phyloP scores from a whole-genome alignment of 1,140 invertebrate genomes.

The Aphaenogaster rudis region DNA sequence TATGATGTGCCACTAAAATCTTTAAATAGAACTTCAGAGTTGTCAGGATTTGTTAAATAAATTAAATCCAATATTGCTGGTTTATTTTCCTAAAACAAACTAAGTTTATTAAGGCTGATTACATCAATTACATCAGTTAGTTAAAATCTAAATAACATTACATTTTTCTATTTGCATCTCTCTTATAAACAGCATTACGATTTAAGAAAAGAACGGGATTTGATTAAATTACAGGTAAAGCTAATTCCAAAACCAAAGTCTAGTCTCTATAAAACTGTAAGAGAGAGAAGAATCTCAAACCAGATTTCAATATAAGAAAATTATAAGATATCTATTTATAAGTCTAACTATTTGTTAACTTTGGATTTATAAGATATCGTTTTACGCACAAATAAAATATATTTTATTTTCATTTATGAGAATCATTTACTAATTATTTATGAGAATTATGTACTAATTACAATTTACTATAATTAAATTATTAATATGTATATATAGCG shows the following conservation, averaged over 20 bases:
- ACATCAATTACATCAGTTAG: not conserved
- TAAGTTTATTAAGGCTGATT: not conserved
- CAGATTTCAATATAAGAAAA: not conserved
- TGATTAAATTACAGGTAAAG: not conserved
- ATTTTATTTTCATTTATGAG: not conserved
- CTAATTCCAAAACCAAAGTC: not conserved
- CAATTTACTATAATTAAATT: not conserved
- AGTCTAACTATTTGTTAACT: too few species aligned
- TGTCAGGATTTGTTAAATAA: conserved; percentile 7
- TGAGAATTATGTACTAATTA: not conserved
- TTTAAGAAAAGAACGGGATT: not conserved
- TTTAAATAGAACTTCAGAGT: not conserved
- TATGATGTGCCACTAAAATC: not conserved
- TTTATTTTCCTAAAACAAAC: not conserved
- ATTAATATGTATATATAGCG: not conserved
- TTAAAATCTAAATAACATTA: not conserved
- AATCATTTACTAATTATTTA: not conserved
- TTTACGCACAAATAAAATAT: not conserved
- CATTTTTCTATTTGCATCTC: not conserved
- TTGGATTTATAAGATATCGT: not conserved
- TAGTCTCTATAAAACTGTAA: not conserved
- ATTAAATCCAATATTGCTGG: conserved; percentile 5
- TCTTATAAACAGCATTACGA: not conserved
- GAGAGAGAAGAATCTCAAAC: not conserved
- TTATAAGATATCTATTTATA: not conserved